Base-by-base conservation (phyloP, 2,113 vertebrate genomes). In the Mobula hypostoma region DNA sequence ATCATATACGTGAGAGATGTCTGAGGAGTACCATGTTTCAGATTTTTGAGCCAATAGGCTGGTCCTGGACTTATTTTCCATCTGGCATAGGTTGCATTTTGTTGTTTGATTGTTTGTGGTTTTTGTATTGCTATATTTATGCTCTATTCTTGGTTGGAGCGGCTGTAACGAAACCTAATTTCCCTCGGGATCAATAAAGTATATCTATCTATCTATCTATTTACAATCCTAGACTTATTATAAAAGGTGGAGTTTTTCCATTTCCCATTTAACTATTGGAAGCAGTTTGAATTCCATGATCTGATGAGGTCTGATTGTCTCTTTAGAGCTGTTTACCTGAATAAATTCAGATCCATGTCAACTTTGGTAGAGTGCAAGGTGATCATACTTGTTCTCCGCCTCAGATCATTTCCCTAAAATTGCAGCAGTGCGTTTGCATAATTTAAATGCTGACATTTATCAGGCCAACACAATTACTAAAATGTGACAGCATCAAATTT, bases 361-460 rank as follows among this genome's bases (percentile, higher is more conserved):
- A 63, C 27, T 27, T 63, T 63, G 83, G 58, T 56, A 88, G 27
- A 15, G 58, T 61, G 27, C 61, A 58, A 61, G 78, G 78, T 12
- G 82, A 56, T 85, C 40, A 85, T 85, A 58, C 82, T 56, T 21
- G 19, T 48, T 48, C 19, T 56, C 40, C 17, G 19, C 82, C 82
- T 56, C 82, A 27, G 58, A 63, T 85, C 5, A 11, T 4, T 88
- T 88, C 83, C 14, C 83, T 88, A 29, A 27, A 27, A 88, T 88
- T 63, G 14, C 83, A 63, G 56, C 56, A 63, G 61, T 88, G 83
- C 2, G 27, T 88, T 88, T 63, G 12, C 27, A n/a, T 63, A 7
- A 88, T 61, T 88, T 88, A 88, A 88, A 88, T 63, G 58, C 83
- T 88, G 83, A 88, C 83, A 56, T 88, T 61, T 88, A 61, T 29